Conservation (phyloP, 2,888 invertebrate genomes). For the Antheraea assamensis region DNA sequence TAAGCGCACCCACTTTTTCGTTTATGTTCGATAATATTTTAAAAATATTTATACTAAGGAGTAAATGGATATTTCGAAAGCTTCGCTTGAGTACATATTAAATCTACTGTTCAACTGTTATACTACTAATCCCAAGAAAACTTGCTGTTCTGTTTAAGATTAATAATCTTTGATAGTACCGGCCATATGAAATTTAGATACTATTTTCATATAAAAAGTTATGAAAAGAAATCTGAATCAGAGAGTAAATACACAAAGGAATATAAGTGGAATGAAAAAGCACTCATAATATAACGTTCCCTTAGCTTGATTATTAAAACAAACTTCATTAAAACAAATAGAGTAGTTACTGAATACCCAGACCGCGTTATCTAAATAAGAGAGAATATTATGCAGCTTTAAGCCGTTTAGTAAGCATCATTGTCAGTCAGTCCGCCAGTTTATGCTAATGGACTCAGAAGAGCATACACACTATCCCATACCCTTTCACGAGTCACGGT, state of each 20-base stretch:
- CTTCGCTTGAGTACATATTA: not conserved
- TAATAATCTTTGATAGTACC: not conserved
- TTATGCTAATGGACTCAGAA: conserved; percentile 36
- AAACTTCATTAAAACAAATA: conserved; percentile 2
- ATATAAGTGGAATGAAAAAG: not conserved
- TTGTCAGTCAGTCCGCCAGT: conserved; percentile 30
- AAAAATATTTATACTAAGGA: not conserved
- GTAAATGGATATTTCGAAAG: not conserved
- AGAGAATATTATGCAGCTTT: conserved; percentile 25
- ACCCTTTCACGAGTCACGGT: not conserved
- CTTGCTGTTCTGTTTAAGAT: not conserved
- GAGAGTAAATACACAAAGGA: not conserved
- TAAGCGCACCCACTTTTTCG: not conserved
- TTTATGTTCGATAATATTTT: too few species aligned
- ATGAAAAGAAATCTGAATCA: too few species aligned
- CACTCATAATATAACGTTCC: not conserved
- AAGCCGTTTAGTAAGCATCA: conserved; percentile 30
- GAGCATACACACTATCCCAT: conserved; percentile 27
- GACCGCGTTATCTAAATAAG: conserved; percentile 16
- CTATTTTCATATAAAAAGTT: not conserved
- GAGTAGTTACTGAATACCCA: not conserved
- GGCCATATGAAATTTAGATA: not conserved
- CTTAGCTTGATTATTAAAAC: not conserved
- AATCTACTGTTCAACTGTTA: not conserved
- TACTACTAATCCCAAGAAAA: not conserved